Percentiles rank a stretch among this genome's conserved stretches.
phyloP scores from a whole-genome alignment of 2,113 vertebrate genomes.

The Vanacampus margaritifer region DNA sequence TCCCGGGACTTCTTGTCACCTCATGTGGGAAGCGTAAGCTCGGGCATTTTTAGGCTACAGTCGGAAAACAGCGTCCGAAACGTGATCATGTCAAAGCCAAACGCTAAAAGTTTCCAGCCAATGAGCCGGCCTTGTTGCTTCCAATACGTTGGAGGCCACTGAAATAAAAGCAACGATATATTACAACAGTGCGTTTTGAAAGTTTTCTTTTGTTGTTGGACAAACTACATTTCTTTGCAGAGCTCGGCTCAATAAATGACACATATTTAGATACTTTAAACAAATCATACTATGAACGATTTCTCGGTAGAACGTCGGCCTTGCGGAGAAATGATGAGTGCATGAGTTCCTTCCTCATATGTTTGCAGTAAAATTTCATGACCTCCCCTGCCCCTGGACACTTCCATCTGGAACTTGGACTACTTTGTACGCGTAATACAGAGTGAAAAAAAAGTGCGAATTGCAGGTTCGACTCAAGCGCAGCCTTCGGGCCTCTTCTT shows the following conservation, averaged over 20 bases:
- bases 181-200: slow-evolving; percentile 19
- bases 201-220: too few relatives aligned
- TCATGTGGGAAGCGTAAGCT: too few relatives aligned
- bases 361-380: slow-evolving; percentile 55
- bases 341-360: slow-evolving; percentile 42
- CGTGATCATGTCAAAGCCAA: too few relatives aligned
- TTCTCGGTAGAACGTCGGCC: slow-evolving; percentile 42
- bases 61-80: too few relatives aligned
- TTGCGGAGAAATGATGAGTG: slow-evolving; percentile 41
- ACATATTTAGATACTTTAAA: slow-evolving; percentile 37
- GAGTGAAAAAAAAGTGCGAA: slow-evolving; percentile 13
- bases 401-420: slow-evolving; percentile 23
- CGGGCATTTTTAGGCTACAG: too few relatives aligned
- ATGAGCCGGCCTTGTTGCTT: too few relatives aligned
- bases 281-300: slow-evolving; percentile 38
- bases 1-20: too few relatives aligned
- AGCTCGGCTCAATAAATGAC: slow-evolving; percentile 40
- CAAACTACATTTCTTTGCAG: slow-evolving; percentile 18
- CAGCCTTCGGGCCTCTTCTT: slow-evolving; percentile 9
- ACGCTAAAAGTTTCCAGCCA: too few relatives aligned
- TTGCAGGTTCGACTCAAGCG: slow-evolving; percentile 38
- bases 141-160: too few relatives aligned
- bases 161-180: too few relatives aligned
- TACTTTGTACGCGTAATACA: too few relatives aligned
- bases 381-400: slow-evolving; percentile 40